Evolutionary conservation across 2,113 vertebrate species (phyloP), one percentile per base, ranked within the genome.

Genomic region (Hemibagrus wyckioides): DNA sequence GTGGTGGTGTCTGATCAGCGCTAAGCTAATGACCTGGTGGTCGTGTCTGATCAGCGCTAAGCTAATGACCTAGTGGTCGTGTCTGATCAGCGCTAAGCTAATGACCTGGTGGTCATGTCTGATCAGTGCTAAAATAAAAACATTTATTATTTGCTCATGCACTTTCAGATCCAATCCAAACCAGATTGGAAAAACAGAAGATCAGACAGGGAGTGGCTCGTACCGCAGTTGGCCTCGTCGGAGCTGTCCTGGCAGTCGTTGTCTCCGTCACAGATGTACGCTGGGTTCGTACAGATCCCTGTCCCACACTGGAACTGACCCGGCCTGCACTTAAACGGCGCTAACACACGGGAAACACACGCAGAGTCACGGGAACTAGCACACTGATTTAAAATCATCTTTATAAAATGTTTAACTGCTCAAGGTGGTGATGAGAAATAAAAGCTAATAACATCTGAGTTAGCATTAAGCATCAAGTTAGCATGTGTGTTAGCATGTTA

Each of bases 171-270:
- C 69, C 69, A 1, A 69, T 25, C 67, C 15, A 69, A 69, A 19
- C 67, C 63, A 65, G 63, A 33, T 4, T 30, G 28, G n/a, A 33
- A 69, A 39, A 69, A 36, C 67, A 69, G 33, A 21, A 8, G 21
- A 8, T 7, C 5, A 2, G 13, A 69, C 30, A 36, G 2, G 25
- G 14, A 7, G 23, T 0, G 13, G 15, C 4, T 17, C 81, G 88
- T 92, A 99, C 98, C 97, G 0, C 98, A 99, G 93, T 99, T 99
- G 92, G 97, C 97, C 89, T 99, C 98, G 0, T 99, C 98, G 0
- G 97, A 98, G 91, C 96, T 97, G 94, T 99, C 98, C 92, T 99
- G 97, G 91, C 98, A 99, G 94, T 99, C 98, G 0, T 99, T 98
- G 95, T 99, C 98, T 1, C 98, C 98, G 0, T 99, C 98, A 6